A percentile compares a stretch with the other conserved stretches of the same genome.
These are phyloP conservation scores for Hecatera dysodea DNA, from an alignment of 2,888 invertebrate genomes.

Conservation along the genomic window DNA sequence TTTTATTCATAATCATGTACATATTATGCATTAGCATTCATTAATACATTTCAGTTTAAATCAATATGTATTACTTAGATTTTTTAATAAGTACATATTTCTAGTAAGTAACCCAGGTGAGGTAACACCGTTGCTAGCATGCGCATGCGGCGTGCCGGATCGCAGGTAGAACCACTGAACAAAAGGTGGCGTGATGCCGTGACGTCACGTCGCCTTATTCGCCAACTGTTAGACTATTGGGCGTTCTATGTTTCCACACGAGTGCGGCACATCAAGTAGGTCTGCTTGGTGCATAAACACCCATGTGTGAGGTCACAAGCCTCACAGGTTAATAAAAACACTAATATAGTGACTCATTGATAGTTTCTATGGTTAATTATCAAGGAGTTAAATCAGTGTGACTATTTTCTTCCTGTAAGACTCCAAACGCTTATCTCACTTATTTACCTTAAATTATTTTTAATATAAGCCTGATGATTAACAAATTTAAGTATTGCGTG, in stretches of 20 bases:
- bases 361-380: constrained; percentile 16
- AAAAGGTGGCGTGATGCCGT: constrained; percentile 90
- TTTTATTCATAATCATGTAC: constrained; percentile 12
- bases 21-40: constrained; percentile 16
- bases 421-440: constrained; percentile 9
- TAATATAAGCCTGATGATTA: constrained; percentile 8
- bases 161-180: constrained; percentile 84
- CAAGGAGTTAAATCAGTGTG: constrained; percentile 12
- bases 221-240: constrained; percentile 82
- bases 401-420: constrained; percentile 16
- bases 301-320: constrained; percentile 67
- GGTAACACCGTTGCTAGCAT: constrained; percentile 63
- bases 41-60: constrained; percentile 16
- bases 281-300: constrained; percentile 62
- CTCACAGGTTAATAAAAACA: constrained; percentile 55
- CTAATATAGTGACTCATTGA: constrained; percentile 55
- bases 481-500: background rate
- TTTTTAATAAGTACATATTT: constrained; percentile 24
- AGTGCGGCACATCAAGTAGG: constrained; percentile 64
- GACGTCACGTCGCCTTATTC: constrained; percentile 89
- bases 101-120: constrained; percentile 56
- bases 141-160: constrained; percentile 81
- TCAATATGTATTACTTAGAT: constrained; percentile 12
- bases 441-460: background rate
- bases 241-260: constrained; percentile 72